A percentile compares a stretch with the other conserved stretches of the same genome.
Conservation (phyloP, 1,140 invertebrate species). For the Dinoponera quadriceps region DNA sequence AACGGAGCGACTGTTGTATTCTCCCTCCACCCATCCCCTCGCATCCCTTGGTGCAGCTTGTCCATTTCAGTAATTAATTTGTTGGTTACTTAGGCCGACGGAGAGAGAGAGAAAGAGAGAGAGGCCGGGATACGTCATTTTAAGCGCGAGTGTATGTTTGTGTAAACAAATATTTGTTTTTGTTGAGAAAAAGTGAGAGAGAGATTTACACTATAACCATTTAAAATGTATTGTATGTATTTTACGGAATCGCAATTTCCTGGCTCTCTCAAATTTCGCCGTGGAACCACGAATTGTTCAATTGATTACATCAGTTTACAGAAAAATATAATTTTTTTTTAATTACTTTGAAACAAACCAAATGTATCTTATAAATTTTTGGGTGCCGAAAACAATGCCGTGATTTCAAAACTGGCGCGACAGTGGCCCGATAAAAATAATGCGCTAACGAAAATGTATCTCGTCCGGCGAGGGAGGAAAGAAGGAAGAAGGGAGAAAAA, state of each 20-base stretch:
- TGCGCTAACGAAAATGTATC: slow-evolving; percentile 50
- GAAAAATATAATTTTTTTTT: too few species aligned
- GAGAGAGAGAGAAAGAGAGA: background rate
- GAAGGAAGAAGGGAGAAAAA: background rate
- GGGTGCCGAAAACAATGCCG: too few species aligned
- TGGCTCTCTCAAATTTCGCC: background rate
- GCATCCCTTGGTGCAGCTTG: background rate
- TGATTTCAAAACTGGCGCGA: too few species aligned
- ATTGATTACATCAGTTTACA: background rate
- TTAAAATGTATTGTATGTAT: background rate
- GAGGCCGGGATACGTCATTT: background rate
- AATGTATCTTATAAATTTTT: too few species aligned
- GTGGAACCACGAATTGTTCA: background rate
- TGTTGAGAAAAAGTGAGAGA: background rate
- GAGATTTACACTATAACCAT: too few species aligned
- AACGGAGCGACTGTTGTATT: background rate
- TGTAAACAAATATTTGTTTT: too few species aligned
- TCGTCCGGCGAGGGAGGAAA: background rate
- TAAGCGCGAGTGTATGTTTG: background rate
- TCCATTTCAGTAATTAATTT: slow-evolving; percentile 45
- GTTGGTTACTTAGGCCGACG: slow-evolving; percentile 14
- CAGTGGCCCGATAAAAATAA: slow-evolving; percentile 43
- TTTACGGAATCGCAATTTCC: background rate
- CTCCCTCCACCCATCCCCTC: too few species aligned
- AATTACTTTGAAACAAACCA: too few species aligned